Percentiles rank a stretch among this genome's conserved stretches.
phyloP scores from a whole-genome alignment of 2,113 vertebrate species.

The Labeo catla region DNA sequence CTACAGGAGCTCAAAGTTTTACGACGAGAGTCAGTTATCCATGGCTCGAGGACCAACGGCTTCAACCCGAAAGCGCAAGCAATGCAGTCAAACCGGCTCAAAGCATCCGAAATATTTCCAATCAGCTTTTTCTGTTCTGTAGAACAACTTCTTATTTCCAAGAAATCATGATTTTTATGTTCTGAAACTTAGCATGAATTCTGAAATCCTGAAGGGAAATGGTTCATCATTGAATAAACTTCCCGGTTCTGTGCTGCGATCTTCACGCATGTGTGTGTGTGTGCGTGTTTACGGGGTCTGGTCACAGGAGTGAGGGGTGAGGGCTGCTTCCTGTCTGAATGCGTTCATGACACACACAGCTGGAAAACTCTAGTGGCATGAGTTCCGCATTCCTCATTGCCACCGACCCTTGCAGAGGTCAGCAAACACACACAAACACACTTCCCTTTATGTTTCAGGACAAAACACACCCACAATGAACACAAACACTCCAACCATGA shows the following conservation, averaged over 20 bases:
- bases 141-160: neutral
- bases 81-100: slow-evolving; percentile 43
- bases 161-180: neutral
- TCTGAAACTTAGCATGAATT: neutral
- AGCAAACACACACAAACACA: neutral
- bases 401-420: slow-evolving; percentile 36
- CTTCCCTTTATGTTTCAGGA: slow-evolving; percentile 2
- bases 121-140: neutral
- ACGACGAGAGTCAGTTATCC: neutral
- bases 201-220: neutral
- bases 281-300: neutral
- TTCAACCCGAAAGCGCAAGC: neutral
- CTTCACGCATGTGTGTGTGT: neutral
- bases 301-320: slow-evolving; percentile 44
- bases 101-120: slow-evolving; percentile 19
- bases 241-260: neutral
- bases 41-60: neutral
- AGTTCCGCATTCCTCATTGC: slow-evolving; percentile 69
- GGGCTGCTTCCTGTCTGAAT: slow-evolving; percentile 70
- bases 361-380: slow-evolving; percentile 62
- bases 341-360: slow-evolving; percentile 69
- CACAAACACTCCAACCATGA: neutral
- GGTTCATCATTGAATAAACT: neutral
- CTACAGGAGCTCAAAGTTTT: neutral
- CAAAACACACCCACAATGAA: slow-evolving; percentile 8